phyloP scores from a whole-genome alignment of 1,140 invertebrate genomes.

The Potamilus streckersoni region DNA sequence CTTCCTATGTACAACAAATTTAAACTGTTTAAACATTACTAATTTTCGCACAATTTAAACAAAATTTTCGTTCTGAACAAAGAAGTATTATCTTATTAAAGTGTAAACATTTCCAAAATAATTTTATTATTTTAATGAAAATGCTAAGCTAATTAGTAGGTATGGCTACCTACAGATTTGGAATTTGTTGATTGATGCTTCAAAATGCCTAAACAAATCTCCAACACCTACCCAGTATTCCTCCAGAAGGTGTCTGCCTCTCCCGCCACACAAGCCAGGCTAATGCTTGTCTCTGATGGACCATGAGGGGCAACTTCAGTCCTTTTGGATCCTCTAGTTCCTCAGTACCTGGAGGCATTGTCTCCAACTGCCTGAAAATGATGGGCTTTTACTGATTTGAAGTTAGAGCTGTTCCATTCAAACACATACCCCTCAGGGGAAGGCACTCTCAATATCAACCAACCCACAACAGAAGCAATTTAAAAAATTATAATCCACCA shows the following conservation, averaged over 20 bases:
- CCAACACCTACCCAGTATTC: constrained; percentile 70
- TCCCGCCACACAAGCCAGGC: constrained; percentile 93
- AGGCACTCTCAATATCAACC: too few species aligned
- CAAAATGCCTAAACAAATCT: neutral
- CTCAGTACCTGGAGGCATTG: constrained; percentile 71
- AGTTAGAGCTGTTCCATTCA: too few species aligned
- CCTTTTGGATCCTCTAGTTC: constrained; percentile 75
- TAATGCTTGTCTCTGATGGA: constrained; percentile 88
- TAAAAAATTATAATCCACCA: too few species aligned
- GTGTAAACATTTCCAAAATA: neutral
- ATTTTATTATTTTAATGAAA: neutral
- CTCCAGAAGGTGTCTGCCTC: constrained; percentile 82
- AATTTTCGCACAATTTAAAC: too few species aligned
- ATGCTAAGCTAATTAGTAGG: too few species aligned
- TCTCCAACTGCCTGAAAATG: constrained; percentile 57
- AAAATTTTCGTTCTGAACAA: too few species aligned
- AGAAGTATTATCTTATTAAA: neutral
- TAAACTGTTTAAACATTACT: too few species aligned
- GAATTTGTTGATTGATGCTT: constrained; percentile 39
- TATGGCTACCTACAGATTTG: too few species aligned
- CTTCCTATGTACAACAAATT: too few species aligned
- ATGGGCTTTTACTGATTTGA: neutral
- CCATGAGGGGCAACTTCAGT: constrained; percentile 78
- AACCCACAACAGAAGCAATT: too few species aligned
- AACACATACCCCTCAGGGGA: too few species aligned